Evolutionary conservation across 2,113 vertebrate species (phyloP).

Genomic region (Pristiophorus japonicus): DNA sequence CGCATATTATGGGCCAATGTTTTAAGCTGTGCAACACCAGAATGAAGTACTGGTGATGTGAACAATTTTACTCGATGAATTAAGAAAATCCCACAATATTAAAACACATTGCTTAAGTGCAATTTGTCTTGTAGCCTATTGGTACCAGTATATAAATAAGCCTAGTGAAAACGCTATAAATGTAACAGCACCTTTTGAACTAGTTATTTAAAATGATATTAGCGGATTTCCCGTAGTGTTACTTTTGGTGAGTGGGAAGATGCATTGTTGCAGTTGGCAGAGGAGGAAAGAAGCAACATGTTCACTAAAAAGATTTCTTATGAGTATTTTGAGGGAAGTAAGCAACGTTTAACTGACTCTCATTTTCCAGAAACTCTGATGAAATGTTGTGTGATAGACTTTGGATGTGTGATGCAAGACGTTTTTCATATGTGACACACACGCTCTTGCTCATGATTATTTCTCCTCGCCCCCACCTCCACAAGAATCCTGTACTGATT

Average conservation of each 20-base stretch:
- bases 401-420: neutral
- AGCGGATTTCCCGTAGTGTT: neutral
- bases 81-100: neutral
- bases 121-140: neutral
- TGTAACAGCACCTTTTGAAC: neutral
- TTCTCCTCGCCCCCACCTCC: neutral
- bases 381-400: neutral
- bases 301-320: neutral
- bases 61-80: neutral
- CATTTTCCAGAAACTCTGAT: neutral
- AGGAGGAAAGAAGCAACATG: neutral
- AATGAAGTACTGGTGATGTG: neutral
- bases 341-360: neutral
- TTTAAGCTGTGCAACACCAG: neutral
- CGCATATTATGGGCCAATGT: neutral
- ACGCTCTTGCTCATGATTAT: neutral
- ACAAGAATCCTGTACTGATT: neutral
- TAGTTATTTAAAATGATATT: too few relatives aligned
- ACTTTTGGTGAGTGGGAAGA: neutral
- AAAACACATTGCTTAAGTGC: neutral
- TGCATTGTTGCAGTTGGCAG: neutral
- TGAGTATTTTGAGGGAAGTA: neutral
- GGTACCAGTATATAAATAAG: neutral
- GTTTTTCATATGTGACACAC: too few relatives aligned
- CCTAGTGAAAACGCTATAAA: neutral